These are phyloP conservation scores for Tiliacea aurago DNA, from an alignment of 2,888 invertebrate genomes.

Conservation along the genomic window DNA sequence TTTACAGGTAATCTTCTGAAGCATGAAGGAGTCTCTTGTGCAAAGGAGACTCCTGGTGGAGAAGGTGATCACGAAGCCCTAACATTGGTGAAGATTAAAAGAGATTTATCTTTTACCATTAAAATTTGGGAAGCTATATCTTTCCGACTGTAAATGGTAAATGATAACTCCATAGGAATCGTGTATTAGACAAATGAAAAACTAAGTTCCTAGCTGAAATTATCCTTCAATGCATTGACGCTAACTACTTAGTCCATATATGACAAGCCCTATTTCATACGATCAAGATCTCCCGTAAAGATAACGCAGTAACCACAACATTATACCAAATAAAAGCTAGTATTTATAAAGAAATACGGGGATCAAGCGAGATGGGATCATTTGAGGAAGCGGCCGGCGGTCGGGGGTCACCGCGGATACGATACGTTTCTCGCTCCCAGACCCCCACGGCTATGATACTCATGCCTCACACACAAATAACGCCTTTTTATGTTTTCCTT, in stretches of 20 bases:
- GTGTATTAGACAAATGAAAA: neutral
- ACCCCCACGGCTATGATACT: constrained; percentile 56
- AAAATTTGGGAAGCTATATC: too few relatives aligned
- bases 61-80: neutral
- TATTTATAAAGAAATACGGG: constrained; percentile 73
- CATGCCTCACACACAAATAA: constrained; percentile 48
- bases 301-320: constrained; percentile 37
- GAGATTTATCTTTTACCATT: too few relatives aligned
- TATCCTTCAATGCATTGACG: neutral
- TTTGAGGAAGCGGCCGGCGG: constrained; percentile 85
- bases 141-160: too few relatives aligned
- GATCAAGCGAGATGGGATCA: constrained; percentile 82
- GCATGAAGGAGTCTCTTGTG: neutral
- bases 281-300: constrained; percentile 24
- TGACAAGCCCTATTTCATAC: neutral
- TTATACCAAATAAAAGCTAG: constrained; percentile 55
- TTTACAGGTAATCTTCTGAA: neutral
- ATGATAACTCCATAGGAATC: neutral
- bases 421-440: constrained; percentile 80
- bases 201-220: neutral
- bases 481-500: constrained; percentile 44
- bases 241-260: constrained; percentile 1
- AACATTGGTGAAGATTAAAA: neutral
- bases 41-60: too few relatives aligned
- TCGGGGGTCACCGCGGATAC: constrained; percentile 83